Base-by-base conservation (phyloP, 2,797 vertebrate genomes). In the Apodemus agrarius region DNA sequence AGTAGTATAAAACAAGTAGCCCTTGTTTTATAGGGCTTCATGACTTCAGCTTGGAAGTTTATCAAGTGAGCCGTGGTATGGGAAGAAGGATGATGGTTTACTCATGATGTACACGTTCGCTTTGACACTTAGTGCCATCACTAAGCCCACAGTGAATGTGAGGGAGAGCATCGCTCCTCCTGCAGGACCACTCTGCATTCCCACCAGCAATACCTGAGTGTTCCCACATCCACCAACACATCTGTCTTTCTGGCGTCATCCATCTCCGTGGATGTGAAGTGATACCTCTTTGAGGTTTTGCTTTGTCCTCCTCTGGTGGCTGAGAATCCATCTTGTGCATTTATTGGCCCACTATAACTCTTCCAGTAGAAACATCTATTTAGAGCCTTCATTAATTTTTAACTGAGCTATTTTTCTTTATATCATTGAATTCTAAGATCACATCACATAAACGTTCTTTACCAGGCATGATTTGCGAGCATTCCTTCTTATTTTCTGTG, bases 1-100 rank as follows among this genome's bases (percentile, higher is more conserved):
- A 67, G 49, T 67, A 12, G 43, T 43, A 43, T 43, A 43, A 43
- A 3, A 43, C 43, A 43, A 43, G 43, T 43, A 43, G 43, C 43
- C 43, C 43, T 43, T 59, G 61, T 91, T 94, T 94, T 67, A 63
- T 95, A 4, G 43, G 29, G 16, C 22, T 78, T 88, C 11, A 6
- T 24, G 61, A 69, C 52, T 97, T 88, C 26, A 94, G 31, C 79
- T 8, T 69, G 40, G 74, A 87, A 91, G 72, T 93, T 96, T 49
- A 84, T 83, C 89, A 91, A 67, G 74, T 6, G n/a, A 59, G 40
- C 34, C 40, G n/a, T 57, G 3, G 34, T 74, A 26, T 78, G 49
- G 1, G 65, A 72, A 78, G 65, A 92, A 82, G 40, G 81, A 22
- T 8, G 19, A 19, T 82, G 37, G 43, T 93, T 93, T 46, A 8